These are phyloP conservation scores for Odontophorus gujanensis DNA, from an alignment of 2,113 vertebrate genomes.

Conservation along the genomic window DNA sequence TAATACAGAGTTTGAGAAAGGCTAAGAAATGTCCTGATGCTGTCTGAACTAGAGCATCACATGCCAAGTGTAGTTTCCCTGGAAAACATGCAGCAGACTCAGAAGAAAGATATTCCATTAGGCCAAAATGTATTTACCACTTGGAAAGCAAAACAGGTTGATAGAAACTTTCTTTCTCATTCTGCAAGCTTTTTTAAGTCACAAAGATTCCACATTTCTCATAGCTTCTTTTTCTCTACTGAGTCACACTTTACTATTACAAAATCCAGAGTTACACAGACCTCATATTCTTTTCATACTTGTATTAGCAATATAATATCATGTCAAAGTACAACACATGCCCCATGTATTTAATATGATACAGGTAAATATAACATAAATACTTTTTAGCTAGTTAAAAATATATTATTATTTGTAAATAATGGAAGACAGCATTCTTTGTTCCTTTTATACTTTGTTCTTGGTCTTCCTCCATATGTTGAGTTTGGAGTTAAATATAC, in stretches of 20 bases:
- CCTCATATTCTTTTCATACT: not conserved
- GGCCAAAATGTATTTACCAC: not conserved
- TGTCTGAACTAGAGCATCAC: not conserved
- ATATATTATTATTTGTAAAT: not conserved
- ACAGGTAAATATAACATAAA: not conserved
- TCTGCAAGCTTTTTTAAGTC: not conserved
- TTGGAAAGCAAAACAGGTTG: not conserved
- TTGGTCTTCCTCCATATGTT: not conserved
- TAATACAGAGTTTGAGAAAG: not conserved
- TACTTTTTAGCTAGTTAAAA: not conserved
- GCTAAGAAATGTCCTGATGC: not conserved
- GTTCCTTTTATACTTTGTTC: not conserved
- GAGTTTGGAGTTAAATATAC: not conserved
- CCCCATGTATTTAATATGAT: not conserved
- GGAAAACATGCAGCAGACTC: not conserved
- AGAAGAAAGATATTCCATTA: not conserved
- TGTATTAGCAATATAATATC: not conserved
- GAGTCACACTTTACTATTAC: not conserved
- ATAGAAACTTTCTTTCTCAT: not conserved
- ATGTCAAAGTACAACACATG: rapidly evolving
- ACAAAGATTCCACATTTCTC: not conserved
- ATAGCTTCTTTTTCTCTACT: not conserved
- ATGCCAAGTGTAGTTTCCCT: not conserved
- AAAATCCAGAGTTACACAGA: not conserved
- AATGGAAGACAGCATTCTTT: not conserved